phyloP scores from a whole-genome alignment of 2,113 vertebrate genomes.

The Crotalus viridis region DNA sequence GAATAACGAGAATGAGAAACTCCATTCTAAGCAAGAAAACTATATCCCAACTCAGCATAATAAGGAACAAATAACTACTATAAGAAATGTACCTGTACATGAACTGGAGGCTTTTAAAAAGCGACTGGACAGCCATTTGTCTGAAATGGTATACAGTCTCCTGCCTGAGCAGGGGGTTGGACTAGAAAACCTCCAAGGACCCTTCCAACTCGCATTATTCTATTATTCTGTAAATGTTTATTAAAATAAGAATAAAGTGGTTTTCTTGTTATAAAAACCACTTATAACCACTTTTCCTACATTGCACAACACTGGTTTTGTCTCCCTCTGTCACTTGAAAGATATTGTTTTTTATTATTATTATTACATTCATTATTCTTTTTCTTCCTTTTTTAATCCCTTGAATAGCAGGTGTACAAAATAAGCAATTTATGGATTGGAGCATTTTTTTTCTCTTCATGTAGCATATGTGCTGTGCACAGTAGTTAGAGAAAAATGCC shows the following conservation, averaged over 20 bases:
- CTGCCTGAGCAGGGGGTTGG: background rate
- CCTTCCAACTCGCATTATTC: background rate
- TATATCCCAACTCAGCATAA: background rate
- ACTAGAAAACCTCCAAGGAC: background rate
- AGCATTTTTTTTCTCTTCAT: background rate
- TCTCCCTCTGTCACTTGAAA: background rate
- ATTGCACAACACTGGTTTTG: background rate
- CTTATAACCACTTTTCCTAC: background rate
- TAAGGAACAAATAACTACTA: background rate
- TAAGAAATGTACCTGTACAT: background rate
- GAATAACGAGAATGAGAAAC: background rate
- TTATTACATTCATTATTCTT: background rate
- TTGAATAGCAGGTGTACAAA: conserved; percentile 5
- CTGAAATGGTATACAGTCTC: background rate
- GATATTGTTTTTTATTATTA: background rate
- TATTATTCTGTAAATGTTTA: background rate
- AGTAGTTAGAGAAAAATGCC: conserved; percentile 25
- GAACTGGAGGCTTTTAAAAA: background rate
- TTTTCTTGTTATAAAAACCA: background rate
- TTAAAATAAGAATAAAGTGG: background rate
- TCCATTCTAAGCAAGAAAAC: background rate
- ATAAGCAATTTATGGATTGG: conserved; percentile 18
- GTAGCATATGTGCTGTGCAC: conserved; percentile 20
- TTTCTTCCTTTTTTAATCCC: background rate
- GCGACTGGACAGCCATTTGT: background rate